These are phyloP conservation scores for Sigmodon hispidus DNA, from an alignment of 2,113 vertebrate genomes.

Conservation along the genomic window DNA sequence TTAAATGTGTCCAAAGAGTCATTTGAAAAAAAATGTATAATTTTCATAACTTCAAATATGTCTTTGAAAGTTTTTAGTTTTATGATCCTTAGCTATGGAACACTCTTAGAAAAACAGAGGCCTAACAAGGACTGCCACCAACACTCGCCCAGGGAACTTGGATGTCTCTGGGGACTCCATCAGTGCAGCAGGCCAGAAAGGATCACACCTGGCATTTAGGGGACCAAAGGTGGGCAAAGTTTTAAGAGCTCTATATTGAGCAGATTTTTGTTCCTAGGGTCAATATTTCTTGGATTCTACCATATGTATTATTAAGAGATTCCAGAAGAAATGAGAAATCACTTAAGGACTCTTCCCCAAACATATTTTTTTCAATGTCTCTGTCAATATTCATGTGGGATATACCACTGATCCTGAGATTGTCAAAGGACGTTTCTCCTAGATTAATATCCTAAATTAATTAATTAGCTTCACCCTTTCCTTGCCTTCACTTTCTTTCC, in stretches of 20 bases:
- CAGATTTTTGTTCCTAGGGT: background rate
- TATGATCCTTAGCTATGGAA: background rate
- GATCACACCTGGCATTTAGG: background rate
- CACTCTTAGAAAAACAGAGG: background rate
- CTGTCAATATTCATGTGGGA: conserved; percentile 77
- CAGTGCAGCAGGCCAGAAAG: background rate
- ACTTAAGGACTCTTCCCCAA: conserved; percentile 24
- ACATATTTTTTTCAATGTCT: conserved; percentile 71
- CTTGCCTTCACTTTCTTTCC: conserved; percentile 68
- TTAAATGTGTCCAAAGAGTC: background rate
- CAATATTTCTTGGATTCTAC: conserved; percentile 8
- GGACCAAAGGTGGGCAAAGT: background rate
- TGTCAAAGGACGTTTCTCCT: conserved; percentile 77
- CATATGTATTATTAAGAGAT: conserved; percentile 40
- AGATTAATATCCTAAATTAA: conserved; percentile 85
- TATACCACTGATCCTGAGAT: conserved; percentile 66
- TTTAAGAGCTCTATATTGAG: background rate
- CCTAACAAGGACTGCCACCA: background rate
- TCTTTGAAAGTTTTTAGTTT: background rate
- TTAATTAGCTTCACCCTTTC: conserved; percentile 81
- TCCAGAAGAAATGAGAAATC: conserved; percentile 23
- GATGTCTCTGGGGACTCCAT: background rate
- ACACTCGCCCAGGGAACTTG: background rate
- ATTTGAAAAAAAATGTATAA: background rate
- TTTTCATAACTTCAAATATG: background rate